phyloP scores from a whole-genome alignment of 2,113 vertebrate species.

The Lepus europaeus region DNA sequence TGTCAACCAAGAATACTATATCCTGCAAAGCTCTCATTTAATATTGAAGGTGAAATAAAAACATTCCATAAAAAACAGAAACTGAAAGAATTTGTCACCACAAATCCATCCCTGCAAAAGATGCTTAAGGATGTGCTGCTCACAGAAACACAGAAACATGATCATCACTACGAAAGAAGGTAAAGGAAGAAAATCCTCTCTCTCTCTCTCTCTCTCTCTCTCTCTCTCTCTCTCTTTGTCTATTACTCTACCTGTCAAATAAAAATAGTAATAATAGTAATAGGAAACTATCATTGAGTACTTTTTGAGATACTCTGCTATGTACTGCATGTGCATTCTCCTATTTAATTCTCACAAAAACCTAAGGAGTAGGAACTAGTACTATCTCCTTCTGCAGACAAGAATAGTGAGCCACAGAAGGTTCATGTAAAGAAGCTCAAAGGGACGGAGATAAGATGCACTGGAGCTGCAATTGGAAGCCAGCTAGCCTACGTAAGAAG shows the following conservation, averaged over 20 bases:
- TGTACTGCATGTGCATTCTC: rapidly evolving
- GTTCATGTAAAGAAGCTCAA: background rate
- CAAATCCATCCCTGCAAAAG: too few species aligned
- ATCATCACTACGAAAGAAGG: too few species aligned
- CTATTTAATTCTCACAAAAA: background rate
- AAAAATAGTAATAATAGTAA: background rate
- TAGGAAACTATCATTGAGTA: background rate
- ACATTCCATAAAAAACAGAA: too few species aligned
- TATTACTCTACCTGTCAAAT: background rate
- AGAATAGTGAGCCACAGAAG: background rate
- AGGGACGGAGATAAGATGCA: background rate
- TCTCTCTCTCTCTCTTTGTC: too few species aligned
- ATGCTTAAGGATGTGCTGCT: too few species aligned
- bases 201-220: too few species aligned
- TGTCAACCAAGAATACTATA: too few species aligned
- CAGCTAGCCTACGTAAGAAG: background rate
- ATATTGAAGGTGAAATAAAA: too few species aligned
- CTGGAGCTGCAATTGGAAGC: background rate
- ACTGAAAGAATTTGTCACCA: too few species aligned
- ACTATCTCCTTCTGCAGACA: background rate
- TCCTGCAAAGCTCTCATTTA: too few species aligned
- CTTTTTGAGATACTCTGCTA: background rate
- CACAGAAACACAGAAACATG: too few species aligned
- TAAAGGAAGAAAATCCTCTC: too few species aligned
- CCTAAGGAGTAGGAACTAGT: background rate